phyloP scores from a whole-genome alignment of 2,113 vertebrate species.

The Channa argus region DNA sequence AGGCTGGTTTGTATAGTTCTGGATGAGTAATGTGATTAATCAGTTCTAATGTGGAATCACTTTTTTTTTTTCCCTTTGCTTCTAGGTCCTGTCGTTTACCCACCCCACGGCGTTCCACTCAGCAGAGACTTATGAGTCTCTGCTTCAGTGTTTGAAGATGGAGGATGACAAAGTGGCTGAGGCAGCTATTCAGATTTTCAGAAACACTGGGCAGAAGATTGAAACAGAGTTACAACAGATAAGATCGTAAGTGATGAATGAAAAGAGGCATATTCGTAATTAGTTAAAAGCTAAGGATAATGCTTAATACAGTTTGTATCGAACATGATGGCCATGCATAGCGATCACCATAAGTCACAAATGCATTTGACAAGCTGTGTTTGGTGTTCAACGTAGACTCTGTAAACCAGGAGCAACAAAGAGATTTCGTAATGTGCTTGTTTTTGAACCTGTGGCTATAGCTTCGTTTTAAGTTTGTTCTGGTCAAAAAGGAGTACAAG shows the following conservation, averaged over 20 bases:
- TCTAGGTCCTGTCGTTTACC: slow-evolving; percentile 97
- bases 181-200: slow-evolving; percentile 98
- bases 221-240: slow-evolving; percentile 97
- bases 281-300: too few relatives aligned
- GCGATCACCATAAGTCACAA: too few relatives aligned
- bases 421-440: too few relatives aligned
- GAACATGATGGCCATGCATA: too few relatives aligned
- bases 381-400: too few relatives aligned
- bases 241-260: slow-evolving; percentile 87
- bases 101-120: slow-evolving; percentile 99
- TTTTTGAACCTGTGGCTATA: too few relatives aligned
- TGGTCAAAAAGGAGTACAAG: too few relatives aligned
- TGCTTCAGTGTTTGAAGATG: slow-evolving; percentile 99
- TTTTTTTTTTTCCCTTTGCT: neutral
- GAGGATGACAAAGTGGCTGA: slow-evolving; percentile 99
- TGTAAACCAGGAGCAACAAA: too few relatives aligned
- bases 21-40: neutral
- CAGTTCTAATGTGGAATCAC: neutral
- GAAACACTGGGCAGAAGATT: slow-evolving; percentile 98
- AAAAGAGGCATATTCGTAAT: neutral
- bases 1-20: neutral
- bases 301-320: too few relatives aligned
- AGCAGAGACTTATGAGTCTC: slow-evolving; percentile 97
- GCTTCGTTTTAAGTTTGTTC: too few relatives aligned
- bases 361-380: too few relatives aligned